Percentiles rank a stretch among this genome's conserved stretches.
Conservation (phyloP, 2,797 vertebrate genomes). For the Onychomys torridus region DNA sequence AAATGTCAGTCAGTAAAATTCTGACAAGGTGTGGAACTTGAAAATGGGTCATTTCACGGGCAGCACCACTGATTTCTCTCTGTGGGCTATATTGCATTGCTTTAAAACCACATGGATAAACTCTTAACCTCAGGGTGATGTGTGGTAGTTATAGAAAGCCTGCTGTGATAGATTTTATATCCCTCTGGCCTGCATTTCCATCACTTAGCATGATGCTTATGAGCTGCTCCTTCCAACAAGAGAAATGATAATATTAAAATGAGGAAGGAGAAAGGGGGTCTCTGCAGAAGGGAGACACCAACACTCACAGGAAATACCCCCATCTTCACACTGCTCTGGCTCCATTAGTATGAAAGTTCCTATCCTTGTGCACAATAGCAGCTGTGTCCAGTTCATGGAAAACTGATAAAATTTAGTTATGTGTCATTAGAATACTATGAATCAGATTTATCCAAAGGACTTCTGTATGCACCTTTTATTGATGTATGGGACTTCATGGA, state of each 20-base stretch:
- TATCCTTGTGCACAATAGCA: not conserved
- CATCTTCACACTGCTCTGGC: not conserved
- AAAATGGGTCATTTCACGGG: not conserved
- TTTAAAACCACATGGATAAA: not conserved
- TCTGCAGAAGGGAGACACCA: not conserved
- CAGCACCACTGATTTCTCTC: not conserved
- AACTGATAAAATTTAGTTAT: not conserved
- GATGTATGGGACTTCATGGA: accelerated
- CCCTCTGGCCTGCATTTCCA: not conserved
- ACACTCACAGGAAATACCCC: not conserved
- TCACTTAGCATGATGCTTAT: not conserved
- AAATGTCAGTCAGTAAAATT: not conserved
- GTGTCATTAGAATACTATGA: not conserved
- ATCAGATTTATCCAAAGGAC: accelerated
- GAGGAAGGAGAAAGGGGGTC: accelerated
- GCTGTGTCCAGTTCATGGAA: not conserved
- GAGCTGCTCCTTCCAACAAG: not conserved
- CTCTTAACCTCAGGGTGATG: not conserved
- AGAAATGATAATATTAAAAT: no score
- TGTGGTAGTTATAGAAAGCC: not conserved
- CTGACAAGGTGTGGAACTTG: not conserved
- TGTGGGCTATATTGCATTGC: not conserved
- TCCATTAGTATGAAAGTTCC: not conserved
- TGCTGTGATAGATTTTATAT: not conserved
- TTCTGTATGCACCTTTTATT: accelerated